A percentile compares a stretch with the other conserved stretches of the same genome.
Conservation (phyloP, 2,888 invertebrate species). For the Erebia epiphron region DNA sequence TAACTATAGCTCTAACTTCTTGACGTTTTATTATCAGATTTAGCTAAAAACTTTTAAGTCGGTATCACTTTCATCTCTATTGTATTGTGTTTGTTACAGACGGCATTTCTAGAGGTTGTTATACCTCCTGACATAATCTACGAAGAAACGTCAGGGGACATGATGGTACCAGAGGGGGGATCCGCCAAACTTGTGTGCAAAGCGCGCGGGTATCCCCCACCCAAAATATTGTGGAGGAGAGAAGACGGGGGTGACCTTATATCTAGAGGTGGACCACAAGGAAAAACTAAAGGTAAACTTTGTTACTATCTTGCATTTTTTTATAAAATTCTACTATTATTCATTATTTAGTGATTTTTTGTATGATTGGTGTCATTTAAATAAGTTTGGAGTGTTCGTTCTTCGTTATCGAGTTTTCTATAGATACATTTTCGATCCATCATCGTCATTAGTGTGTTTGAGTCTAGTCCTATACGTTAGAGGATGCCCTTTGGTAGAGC, state of each 20-base stretch:
- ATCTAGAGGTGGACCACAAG: conserved; percentile 87
- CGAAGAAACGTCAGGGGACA: conserved; percentile 95
- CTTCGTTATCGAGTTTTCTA: too few relatives aligned
- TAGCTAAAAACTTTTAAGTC: too few relatives aligned
- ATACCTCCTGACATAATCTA: conserved; percentile 95
- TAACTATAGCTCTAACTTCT: too few relatives aligned
- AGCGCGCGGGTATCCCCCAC: conserved; percentile 92
- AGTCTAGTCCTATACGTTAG: not conserved
- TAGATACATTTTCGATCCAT: too few relatives aligned
- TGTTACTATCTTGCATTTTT: not conserved
- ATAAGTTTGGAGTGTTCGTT: too few relatives aligned
- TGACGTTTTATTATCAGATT: too few relatives aligned
- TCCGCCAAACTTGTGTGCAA: conserved; percentile 93
- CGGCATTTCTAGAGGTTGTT: conserved; percentile 94
- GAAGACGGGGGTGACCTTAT: conserved; percentile 94
- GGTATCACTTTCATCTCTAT: not conserved
- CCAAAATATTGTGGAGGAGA: conserved; percentile 92
- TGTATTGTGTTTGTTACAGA: conserved; percentile 71
- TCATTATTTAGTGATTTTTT: too few relatives aligned
- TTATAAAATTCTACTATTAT: too few relatives aligned
- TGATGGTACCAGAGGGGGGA: conserved; percentile 97
- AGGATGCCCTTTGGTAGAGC: not conserved
- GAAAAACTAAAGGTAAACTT: conserved; percentile 87
- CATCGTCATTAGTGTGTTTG: not conserved
- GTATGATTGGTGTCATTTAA: too few relatives aligned